These are phyloP conservation scores for Pseudopleuronectes americanus DNA, from an alignment of 2,797 vertebrate species.

Conservation along the genomic window DNA sequence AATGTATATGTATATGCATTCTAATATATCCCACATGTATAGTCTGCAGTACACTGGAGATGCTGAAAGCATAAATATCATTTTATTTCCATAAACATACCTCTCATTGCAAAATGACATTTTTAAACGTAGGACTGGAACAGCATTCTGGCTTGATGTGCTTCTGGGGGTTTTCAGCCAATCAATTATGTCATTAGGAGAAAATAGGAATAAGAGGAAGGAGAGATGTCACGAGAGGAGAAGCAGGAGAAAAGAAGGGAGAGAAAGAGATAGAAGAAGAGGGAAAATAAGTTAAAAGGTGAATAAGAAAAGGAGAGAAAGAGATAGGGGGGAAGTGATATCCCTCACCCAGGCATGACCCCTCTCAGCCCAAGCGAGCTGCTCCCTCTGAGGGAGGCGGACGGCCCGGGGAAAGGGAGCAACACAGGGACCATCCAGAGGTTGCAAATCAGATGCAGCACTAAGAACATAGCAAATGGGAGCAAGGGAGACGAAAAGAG, in stretches of 20 bases:
- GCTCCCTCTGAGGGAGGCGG: slow-evolving; percentile 73
- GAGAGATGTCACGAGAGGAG: background rate
- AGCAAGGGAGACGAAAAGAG: slow-evolving; percentile 41
- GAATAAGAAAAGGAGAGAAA: slow-evolving; percentile 52
- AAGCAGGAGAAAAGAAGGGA: background rate
- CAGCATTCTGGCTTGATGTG: slow-evolving; percentile 33
- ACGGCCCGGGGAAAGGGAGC: slow-evolving; percentile 56
- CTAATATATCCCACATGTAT: background rate
- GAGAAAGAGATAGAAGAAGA: background rate
- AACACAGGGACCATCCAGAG: slow-evolving; percentile 71
- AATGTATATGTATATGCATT: slow-evolving; percentile 34
- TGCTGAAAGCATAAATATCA: slow-evolving; percentile 24
- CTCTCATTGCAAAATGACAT: slow-evolving; percentile 20
- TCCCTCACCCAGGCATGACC: slow-evolving; percentile 83
- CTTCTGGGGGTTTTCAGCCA: slow-evolving; percentile 43
- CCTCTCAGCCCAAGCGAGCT: slow-evolving; percentile 68
- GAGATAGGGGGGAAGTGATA: slow-evolving; percentile 76
- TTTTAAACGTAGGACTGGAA: slow-evolving; percentile 27
- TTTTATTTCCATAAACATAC: slow-evolving; percentile 27
- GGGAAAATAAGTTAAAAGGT: slow-evolving; percentile 25
- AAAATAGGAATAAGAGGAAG: background rate
- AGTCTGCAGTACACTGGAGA: slow-evolving; percentile 7
- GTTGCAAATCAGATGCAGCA: slow-evolving; percentile 80
- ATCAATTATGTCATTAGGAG: slow-evolving; percentile 34
- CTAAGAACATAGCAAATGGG: slow-evolving; percentile 64